A percentile compares a stretch with the other conserved stretches of the same genome.
phyloP scores from a whole-genome alignment of 92 coral and sea anemone species.

The Metridium senile region DNA sequence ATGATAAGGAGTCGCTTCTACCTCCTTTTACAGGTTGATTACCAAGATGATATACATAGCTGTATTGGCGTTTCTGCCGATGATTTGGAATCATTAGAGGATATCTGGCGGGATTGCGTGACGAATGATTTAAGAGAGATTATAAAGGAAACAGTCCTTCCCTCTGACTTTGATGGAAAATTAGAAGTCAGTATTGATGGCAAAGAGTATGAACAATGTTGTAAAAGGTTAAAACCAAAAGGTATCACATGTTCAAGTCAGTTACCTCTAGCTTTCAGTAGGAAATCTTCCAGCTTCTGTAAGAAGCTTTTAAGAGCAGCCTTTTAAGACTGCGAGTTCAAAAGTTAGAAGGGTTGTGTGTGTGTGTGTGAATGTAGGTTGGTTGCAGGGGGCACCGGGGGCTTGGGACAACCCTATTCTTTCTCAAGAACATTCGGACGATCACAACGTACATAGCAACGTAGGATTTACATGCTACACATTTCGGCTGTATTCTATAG shows the following conservation, averaged over 20 bases:
- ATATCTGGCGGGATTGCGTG: not conserved
- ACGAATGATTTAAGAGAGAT: not conserved
- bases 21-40: not conserved
- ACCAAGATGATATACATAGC: not conserved
- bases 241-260: constrained; percentile 3
- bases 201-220: constrained; percentile 11
- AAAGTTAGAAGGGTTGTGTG: no score
- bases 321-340: no score
- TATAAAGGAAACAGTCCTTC: constrained; percentile 8
- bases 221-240: constrained; percentile 6
- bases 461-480: no score
- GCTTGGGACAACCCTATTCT: no score
- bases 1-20: no score
- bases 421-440: no score
- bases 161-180: constrained; percentile 1
- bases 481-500: no score
- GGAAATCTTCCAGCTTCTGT: no score
- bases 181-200: constrained; percentile 7
- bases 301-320: no score
- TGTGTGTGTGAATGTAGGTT: no score
- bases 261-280: not conserved
- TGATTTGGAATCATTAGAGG: not conserved
- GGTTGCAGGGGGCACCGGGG: no score
- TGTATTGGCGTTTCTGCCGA: not conserved
- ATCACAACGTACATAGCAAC: no score